Conservation (phyloP, 2,797 vertebrate species). For the Percopsis omiscomaycus region DNA sequence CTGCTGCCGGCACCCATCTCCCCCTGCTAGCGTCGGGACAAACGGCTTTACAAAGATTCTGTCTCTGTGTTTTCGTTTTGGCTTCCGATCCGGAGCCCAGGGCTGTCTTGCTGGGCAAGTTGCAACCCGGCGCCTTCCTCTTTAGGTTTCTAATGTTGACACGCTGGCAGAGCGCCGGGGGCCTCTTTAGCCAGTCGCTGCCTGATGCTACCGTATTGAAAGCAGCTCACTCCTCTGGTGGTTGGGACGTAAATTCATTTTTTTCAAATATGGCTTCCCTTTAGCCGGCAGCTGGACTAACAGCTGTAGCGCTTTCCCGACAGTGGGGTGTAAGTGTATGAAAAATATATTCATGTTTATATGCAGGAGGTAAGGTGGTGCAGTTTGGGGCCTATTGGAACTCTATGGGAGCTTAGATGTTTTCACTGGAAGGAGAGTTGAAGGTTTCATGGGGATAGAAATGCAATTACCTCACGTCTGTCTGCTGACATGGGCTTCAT, state of each 20-base stretch:
- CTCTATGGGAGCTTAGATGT: constrained; percentile 61
- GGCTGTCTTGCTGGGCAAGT: constrained; percentile 48
- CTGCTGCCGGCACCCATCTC: constrained; percentile 25
- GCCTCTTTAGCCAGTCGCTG: constrained; percentile 49
- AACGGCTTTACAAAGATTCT: constrained; percentile 41
- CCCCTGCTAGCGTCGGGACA: constrained; percentile 27
- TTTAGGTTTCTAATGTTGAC: constrained; percentile 57
- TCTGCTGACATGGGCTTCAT: constrained; percentile 67
- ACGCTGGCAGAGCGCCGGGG: constrained; percentile 55
- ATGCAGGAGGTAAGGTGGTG: constrained; percentile 53
- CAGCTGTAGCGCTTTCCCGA: constrained; percentile 72
- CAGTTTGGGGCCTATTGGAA: constrained; percentile 63
- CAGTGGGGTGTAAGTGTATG: constrained; percentile 66
- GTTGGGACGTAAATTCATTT: constrained; percentile 67
- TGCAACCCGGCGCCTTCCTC: constrained; percentile 44
- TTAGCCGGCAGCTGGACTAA: constrained; percentile 75
- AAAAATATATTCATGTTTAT: constrained; percentile 75
- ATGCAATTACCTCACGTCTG: constrained; percentile 80
- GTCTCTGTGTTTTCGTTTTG: constrained; percentile 55
- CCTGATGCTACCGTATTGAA: constrained; percentile 50
- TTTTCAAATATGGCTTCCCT: constrained; percentile 64
- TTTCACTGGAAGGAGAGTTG: constrained; percentile 53
- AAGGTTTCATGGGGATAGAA: constrained; percentile 66
- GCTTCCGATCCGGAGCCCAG: constrained; percentile 44
- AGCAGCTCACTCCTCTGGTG: constrained; percentile 56